Conservation (phyloP, 2,113 vertebrate species). For the Lates calcarifer region DNA sequence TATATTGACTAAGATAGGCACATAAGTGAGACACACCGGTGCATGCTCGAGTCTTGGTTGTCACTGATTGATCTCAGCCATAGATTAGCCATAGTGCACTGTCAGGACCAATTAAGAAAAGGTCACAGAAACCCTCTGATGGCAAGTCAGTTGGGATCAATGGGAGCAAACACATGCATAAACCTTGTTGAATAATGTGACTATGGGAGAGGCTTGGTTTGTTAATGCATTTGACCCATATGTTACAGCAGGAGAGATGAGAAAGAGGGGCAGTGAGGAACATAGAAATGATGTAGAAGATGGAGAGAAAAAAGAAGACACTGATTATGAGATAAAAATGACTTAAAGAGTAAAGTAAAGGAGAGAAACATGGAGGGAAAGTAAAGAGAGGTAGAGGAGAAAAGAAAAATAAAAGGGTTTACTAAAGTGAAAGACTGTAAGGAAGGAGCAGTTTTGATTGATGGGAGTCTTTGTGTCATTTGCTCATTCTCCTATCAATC, state of each 20-base stretch:
- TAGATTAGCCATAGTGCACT: slow-evolving; percentile 44
- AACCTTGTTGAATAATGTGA: not conserved
- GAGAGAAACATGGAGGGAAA: not conserved
- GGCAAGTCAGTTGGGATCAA: slow-evolving; percentile 10
- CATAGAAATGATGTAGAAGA: no score
- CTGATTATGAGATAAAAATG: not conserved
- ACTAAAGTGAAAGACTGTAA: not conserved
- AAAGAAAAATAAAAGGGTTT: not conserved
- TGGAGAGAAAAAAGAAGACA: not conserved
- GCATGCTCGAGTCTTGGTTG: not conserved
- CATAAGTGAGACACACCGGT: not conserved
- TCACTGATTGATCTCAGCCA: slow-evolving; percentile 46
- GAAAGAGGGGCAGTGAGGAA: not conserved
- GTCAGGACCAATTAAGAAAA: slow-evolving; percentile 52
- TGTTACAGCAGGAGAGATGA: not conserved
- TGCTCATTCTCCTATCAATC: not conserved
- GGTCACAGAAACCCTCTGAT: slow-evolving; percentile 8
- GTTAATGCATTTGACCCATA: not conserved
- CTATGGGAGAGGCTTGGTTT: not conserved
- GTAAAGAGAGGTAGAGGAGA: not conserved
- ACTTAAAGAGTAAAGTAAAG: no score
- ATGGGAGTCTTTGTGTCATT: not conserved
- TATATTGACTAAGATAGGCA: not conserved
- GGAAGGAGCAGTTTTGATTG: not conserved
- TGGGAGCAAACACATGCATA: not conserved